These are phyloP conservation scores for Limnephilus marmoratus DNA, from an alignment of 2,888 invertebrate species.

Conservation along the genomic window DNA sequence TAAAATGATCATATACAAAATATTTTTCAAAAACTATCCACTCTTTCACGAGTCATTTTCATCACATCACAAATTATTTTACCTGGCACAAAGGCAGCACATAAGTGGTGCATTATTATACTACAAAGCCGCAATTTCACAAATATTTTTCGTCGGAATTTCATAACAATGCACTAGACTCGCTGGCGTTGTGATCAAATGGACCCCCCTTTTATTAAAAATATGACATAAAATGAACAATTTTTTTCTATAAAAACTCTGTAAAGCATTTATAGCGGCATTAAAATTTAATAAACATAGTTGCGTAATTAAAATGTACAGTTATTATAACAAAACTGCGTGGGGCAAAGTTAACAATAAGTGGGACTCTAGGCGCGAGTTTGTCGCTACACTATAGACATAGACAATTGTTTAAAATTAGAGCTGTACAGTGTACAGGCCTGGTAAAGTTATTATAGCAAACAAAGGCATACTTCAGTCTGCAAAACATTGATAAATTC, in stretches of 20 bases:
- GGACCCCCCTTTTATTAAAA: background rate
- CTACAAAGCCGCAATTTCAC: background rate
- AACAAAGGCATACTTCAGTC: too few relatives aligned
- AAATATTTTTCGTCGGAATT: background rate
- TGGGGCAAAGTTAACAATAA: background rate
- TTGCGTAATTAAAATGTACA: background rate
- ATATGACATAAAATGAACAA: too few relatives aligned
- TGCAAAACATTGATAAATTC: too few relatives aligned
- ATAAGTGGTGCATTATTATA: background rate
- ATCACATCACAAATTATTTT: background rate
- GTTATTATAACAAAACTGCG: background rate
- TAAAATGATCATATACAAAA: background rate
- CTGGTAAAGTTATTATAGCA: too few relatives aligned
- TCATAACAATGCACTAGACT: background rate
- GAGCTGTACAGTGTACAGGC: too few relatives aligned
- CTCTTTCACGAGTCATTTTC: background rate
- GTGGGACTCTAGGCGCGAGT: background rate
- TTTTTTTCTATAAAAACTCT: background rate
- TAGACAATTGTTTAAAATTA: background rate
- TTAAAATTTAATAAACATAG: background rate
- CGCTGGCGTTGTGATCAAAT: background rate
- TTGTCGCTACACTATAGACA: background rate
- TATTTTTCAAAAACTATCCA: background rate
- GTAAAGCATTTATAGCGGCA: background rate
- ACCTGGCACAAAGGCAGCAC: background rate